These are phyloP conservation scores for Alca torda DNA, from an alignment of 2,797 vertebrate genomes.

Conservation along the genomic window DNA sequence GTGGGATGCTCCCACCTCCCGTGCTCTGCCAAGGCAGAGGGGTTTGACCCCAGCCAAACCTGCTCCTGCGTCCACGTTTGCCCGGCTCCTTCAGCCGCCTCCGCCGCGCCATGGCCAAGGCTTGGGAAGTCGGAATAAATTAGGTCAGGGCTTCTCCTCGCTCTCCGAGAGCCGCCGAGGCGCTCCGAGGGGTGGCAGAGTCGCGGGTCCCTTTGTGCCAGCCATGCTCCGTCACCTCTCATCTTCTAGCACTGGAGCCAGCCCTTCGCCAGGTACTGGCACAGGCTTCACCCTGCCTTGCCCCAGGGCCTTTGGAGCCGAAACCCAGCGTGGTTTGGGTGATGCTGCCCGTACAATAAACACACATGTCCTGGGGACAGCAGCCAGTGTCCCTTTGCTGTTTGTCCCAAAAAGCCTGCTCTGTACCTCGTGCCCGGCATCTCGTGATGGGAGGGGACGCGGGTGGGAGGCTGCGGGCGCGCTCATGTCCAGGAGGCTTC, in stretches of 20 bases:
- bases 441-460: fast-evolving
- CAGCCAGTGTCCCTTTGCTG: neutral
- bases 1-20: neutral
- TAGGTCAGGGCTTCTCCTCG: neutral
- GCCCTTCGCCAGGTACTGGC: fast-evolving
- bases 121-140: neutral
- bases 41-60: neutral
- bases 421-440: fast-evolving
- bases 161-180: neutral
- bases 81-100: neutral
- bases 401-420: neutral
- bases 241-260: neutral
- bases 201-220: fast-evolving
- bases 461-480: neutral
- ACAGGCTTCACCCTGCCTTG: fast-evolving
- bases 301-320: neutral
- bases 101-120: neutral
- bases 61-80: fast-evolving
- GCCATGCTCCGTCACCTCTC: neutral
- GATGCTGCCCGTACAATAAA: neutral
- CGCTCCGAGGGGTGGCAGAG: neutral
- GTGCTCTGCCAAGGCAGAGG: fast-evolving
- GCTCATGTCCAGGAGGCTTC: neutral
- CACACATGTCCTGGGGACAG: neutral
- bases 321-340: neutral